A percentile compares a stretch with the other conserved stretches of the same genome.
phyloP scores from a whole-genome alignment of 2,113 vertebrate genomes.

The Pseudolaguvia tuberculata region DNA sequence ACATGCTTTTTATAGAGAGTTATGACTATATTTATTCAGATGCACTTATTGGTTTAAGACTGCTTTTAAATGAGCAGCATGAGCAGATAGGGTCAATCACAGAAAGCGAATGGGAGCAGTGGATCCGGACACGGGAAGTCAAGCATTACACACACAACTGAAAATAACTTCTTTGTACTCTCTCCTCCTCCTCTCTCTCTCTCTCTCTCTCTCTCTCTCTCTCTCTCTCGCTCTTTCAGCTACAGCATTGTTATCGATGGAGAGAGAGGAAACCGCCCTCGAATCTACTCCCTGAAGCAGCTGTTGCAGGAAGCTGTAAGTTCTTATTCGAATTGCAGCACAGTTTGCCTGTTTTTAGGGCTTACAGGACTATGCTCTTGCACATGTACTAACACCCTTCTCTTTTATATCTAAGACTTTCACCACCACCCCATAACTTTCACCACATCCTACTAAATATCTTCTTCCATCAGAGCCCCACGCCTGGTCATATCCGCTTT shows the following conservation, averaged over 20 bases:
- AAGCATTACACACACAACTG: slow-evolving; percentile 53
- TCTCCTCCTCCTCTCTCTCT: slow-evolving; percentile 7
- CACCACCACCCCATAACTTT: slow-evolving; percentile 5
- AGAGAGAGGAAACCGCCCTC: slow-evolving; percentile 85
- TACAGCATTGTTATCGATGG: slow-evolving; percentile 90
- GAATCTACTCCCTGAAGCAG: slow-evolving; percentile 91
- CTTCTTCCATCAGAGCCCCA: slow-evolving; percentile 21
- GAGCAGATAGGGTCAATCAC: slow-evolving; percentile 32
- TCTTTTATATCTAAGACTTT: slow-evolving; percentile 25
- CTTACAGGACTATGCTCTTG: slow-evolving; percentile 23
- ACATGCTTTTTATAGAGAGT: background rate
- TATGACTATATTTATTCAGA: background rate
- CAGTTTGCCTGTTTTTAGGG: slow-evolving; percentile 22
- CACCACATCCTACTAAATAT: slow-evolving; percentile 39
- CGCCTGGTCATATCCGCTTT: slow-evolving; percentile 18
- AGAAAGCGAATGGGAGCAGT: slow-evolving; percentile 40
- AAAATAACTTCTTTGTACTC: slow-evolving; percentile 56
- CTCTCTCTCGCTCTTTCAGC: slow-evolving; percentile 60
- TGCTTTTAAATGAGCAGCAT: slow-evolving; percentile 14
- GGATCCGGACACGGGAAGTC: slow-evolving; percentile 54
- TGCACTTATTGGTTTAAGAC: background rate
- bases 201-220: slow-evolving; percentile 35
- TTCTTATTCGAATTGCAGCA: slow-evolving; percentile 44
- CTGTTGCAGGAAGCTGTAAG: slow-evolving; percentile 93
- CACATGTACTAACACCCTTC: slow-evolving; percentile 18